phyloP scores from a whole-genome alignment of 2,888 invertebrate genomes.

The Drosophila austrosaltans region DNA sequence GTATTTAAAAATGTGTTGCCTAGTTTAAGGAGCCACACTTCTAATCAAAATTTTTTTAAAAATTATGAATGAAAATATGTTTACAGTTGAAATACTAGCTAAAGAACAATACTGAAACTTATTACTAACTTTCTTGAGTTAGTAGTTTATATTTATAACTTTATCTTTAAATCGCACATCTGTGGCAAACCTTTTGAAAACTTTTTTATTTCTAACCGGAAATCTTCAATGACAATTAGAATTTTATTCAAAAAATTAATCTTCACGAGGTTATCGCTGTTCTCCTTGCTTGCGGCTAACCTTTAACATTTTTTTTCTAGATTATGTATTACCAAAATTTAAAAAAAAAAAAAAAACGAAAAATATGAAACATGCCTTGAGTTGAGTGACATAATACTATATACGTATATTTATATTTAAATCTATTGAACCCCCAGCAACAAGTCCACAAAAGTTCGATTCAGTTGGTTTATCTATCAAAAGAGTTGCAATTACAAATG shows the following conservation, averaged over 20 bases:
- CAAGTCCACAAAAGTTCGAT: slow-evolving; percentile 1
- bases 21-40: not conserved
- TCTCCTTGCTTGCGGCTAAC: slow-evolving; percentile 50
- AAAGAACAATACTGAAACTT: too few relatives aligned
- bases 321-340: slow-evolving; percentile 28
- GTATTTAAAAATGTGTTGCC: not conserved
- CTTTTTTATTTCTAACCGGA: slow-evolving; percentile 58
- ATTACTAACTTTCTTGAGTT: not conserved
- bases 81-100: too few relatives aligned
- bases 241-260: slow-evolving; percentile 17
- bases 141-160: not conserved
- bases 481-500: slow-evolving; percentile 45
- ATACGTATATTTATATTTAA: slow-evolving; percentile 13
- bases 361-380: not conserved
- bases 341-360: slow-evolving; percentile 6
- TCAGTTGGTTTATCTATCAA: slow-evolving; percentile 23
- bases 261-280: slow-evolving; percentile 56
- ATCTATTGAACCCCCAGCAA: slow-evolving; percentile 46
- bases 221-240: slow-evolving; percentile 54
- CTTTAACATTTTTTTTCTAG: slow-evolving; percentile 48
- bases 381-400: slow-evolving; percentile 58
- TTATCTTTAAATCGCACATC: not conserved
- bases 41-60: not conserved
- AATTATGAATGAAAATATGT: too few relatives aligned
- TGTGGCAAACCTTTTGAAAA: not conserved